phyloP scores from a whole-genome alignment of 1,140 invertebrate genomes.

The Trichoplusia ni region DNA sequence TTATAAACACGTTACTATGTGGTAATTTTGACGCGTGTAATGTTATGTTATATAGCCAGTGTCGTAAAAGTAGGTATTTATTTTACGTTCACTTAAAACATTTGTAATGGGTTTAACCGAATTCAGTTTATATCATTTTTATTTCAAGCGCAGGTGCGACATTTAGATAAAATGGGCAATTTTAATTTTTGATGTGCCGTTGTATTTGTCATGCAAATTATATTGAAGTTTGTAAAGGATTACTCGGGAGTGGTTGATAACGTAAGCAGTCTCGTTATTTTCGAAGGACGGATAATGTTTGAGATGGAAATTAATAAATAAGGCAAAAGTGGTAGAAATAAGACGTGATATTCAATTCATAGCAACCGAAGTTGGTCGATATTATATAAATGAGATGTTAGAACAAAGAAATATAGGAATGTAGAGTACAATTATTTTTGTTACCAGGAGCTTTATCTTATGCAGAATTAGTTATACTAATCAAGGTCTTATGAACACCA shows the following conservation, averaged over 20 bases:
- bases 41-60: constrained; percentile 11
- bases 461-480: no score
- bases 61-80: constrained; percentile 6
- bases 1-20: constrained; percentile 13
- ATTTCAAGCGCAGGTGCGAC: background rate
- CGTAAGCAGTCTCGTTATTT: background rate
- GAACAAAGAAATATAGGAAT: no score
- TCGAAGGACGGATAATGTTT: constrained; percentile 1
- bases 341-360: no score
- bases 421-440: no score
- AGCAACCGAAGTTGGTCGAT: no score
- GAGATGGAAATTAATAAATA: constrained; percentile 11
- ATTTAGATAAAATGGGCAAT: background rate
- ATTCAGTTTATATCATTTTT: background rate
- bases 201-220: background rate
- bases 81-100: constrained; percentile 14
- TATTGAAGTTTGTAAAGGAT: background rate
- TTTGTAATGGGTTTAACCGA: constrained; percentile 16
- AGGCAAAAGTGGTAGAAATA: constrained; percentile 3
- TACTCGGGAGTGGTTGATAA: constrained; percentile 9
- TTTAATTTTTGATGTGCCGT: background rate
- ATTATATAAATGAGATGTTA: background rate
- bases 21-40: constrained; percentile 9
- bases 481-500: no score
- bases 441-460: no score